A percentile compares a stretch with the other conserved stretches of the same genome.
phyloP scores from a whole-genome alignment of 2,113 vertebrate species.

The Pelobates fuscus region DNA sequence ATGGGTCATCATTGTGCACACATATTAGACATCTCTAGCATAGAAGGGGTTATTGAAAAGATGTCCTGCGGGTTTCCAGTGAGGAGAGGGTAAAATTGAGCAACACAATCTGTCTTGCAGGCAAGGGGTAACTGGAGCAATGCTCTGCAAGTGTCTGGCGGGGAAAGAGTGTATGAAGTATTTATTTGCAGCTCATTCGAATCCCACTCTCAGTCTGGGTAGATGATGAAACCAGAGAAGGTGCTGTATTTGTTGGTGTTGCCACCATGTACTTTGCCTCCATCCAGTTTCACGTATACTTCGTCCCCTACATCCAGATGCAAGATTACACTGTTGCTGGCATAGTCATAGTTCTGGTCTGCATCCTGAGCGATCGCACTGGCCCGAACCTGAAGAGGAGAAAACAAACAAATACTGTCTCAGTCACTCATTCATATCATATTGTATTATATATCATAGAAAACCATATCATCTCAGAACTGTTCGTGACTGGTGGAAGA shows the following conservation, averaged over 20 bases:
- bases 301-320: slow-evolving; percentile 90
- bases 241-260: slow-evolving; percentile 96
- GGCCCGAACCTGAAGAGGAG: slow-evolving; percentile 76
- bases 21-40: slow-evolving; percentile 10
- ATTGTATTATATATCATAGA: no score
- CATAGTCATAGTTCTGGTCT: slow-evolving; percentile 90
- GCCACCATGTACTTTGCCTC: slow-evolving; percentile 88
- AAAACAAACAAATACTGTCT: no score
- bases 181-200: not conserved
- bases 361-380: slow-evolving; percentile 79
- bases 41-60: slow-evolving; percentile 25
- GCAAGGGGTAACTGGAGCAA: slow-evolving; percentile 38
- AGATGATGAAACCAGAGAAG: slow-evolving; percentile 92
- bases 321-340: slow-evolving; percentile 89
- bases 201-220: slow-evolving; percentile 86
- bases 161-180: slow-evolving; percentile 15
- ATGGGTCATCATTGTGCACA: slow-evolving; percentile 7
- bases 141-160: slow-evolving; percentile 43
- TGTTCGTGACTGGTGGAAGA: no score
- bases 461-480: no score
- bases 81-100: slow-evolving; percentile 26
- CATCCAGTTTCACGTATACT: slow-evolving; percentile 88
- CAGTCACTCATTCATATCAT: no score
- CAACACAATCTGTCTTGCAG: slow-evolving; percentile 31
- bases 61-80: slow-evolving; percentile 15